Conservation (phyloP, 1,140 invertebrate genomes). For the Leptopilina boulardi region DNA sequence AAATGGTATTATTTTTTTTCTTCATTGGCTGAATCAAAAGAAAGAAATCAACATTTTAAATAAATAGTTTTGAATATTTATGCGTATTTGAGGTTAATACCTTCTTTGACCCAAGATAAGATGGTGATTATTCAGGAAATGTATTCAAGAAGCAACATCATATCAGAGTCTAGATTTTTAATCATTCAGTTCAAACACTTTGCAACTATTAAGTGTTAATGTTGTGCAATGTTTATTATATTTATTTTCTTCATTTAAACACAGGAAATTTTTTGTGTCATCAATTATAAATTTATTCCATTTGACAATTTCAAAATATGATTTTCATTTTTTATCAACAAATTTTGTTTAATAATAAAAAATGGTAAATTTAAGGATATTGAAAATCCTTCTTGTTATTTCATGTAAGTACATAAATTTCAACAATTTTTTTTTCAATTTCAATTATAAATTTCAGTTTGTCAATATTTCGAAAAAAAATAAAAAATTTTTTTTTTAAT, state of each 20-base stretch:
- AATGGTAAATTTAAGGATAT: not conserved
- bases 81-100: not conserved
- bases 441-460: no score
- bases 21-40: not conserved
- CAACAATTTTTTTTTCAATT: no score
- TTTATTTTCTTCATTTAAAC: not conserved
- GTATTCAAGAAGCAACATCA: not conserved
- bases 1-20: not conserved
- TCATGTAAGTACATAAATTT: not conserved
- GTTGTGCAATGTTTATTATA: not conserved
- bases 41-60: not conserved
- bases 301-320: no score
- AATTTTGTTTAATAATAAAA: not conserved
- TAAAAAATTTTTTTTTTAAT: not conserved
- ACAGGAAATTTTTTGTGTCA: no score
- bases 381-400: not conserved
- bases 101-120: constrained; percentile 22
- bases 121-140: constrained; percentile 15
- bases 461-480: no score
- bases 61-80: not conserved
- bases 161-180: not conserved
- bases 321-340: not conserved
- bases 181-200: constrained; percentile 1
- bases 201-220: not conserved
- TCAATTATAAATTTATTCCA: no score